phyloP scores from a whole-genome alignment of 2,888 invertebrate genomes.

The Spicauda simplicius region DNA sequence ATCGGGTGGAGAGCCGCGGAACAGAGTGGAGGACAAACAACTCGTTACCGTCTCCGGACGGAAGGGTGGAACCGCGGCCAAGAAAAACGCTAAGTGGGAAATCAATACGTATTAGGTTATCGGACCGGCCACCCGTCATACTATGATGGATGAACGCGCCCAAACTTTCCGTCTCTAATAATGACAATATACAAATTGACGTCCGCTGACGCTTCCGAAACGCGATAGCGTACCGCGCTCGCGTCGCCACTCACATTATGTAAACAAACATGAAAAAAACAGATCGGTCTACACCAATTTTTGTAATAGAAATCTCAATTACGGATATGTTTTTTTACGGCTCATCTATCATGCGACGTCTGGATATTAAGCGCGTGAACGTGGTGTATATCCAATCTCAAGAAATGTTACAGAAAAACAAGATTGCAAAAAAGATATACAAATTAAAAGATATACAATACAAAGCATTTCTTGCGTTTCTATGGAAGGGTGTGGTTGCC shows the following conservation, averaged over 20 bases:
- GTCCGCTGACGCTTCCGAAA: constrained; percentile 79
- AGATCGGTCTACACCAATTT: constrained; percentile 79
- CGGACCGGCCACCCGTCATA: constrained; percentile 79
- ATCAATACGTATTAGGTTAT: constrained; percentile 85
- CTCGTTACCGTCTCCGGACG: constrained; percentile 79
- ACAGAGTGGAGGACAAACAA: constrained; percentile 80
- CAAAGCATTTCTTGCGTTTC: too few relatives aligned
- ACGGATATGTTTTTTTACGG: constrained; percentile 77
- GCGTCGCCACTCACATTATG: constrained; percentile 79
- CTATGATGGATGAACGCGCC: constrained; percentile 83
- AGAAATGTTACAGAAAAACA: too few relatives aligned
- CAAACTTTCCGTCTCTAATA: constrained; percentile 81
- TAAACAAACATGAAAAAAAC: constrained; percentile 75
- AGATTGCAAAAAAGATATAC: too few relatives aligned
- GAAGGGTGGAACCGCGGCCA: constrained; percentile 81
- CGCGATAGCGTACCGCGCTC: constrained; percentile 75
- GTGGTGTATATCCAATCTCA: background rate
- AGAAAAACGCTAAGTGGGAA: constrained; percentile 85
- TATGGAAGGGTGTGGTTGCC: too few relatives aligned
- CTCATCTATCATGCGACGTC: constrained; percentile 80
- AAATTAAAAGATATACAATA: too few relatives aligned
- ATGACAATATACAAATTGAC: constrained; percentile 85
- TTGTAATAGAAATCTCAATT: constrained; percentile 83
- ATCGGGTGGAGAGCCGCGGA: constrained; percentile 39
- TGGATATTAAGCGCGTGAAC: constrained; percentile 15